Evolutionary conservation across 2,888 invertebrate species (phyloP).

Genomic region (Amorpha juglandis): DNA sequence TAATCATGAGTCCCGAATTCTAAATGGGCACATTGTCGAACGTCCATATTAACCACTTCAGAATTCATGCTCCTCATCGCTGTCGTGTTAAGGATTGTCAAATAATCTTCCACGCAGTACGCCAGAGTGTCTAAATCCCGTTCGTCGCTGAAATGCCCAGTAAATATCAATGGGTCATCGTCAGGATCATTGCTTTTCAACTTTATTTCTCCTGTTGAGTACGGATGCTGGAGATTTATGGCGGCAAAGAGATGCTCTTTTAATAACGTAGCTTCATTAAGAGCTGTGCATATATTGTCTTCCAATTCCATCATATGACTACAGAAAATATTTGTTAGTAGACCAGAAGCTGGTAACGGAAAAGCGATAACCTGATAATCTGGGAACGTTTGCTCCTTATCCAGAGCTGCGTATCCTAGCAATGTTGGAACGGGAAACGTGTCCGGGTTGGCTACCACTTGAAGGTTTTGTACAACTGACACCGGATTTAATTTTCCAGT

Average conservation of each 20-base stretch:
- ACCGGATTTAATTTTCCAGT: slow-evolving; percentile 36
- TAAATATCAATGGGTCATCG: too few species aligned
- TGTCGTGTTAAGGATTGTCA: too few species aligned
- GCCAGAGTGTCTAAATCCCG: too few species aligned
- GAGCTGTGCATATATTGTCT: slow-evolving; percentile 42
- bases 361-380: slow-evolving; percentile 53
- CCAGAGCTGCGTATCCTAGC: slow-evolving; percentile 48
- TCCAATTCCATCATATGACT: slow-evolving; percentile 33
- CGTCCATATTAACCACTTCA: slow-evolving; percentile 17
- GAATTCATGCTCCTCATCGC: too few species aligned
- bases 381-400: slow-evolving; percentile 48
- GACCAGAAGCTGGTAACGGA: slow-evolving; percentile 41
- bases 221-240: too few species aligned
- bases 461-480: slow-evolving; percentile 40
- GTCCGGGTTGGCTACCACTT: slow-evolving; percentile 36
- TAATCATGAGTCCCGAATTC: slow-evolving; percentile 44
- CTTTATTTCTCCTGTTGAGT: too few species aligned
- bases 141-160: too few species aligned
- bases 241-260: slow-evolving; percentile 36
- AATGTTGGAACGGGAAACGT: slow-evolving; percentile 47
- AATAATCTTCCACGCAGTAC: too few species aligned
- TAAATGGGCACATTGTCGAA: slow-evolving; percentile 42
- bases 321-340: slow-evolving; percentile 42
- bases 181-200: too few species aligned
- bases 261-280: slow-evolving; percentile 37